Evolutionary conservation across 2,797 vertebrate genomes (phyloP).

Genomic region (Babyrousa celebensis): DNA sequence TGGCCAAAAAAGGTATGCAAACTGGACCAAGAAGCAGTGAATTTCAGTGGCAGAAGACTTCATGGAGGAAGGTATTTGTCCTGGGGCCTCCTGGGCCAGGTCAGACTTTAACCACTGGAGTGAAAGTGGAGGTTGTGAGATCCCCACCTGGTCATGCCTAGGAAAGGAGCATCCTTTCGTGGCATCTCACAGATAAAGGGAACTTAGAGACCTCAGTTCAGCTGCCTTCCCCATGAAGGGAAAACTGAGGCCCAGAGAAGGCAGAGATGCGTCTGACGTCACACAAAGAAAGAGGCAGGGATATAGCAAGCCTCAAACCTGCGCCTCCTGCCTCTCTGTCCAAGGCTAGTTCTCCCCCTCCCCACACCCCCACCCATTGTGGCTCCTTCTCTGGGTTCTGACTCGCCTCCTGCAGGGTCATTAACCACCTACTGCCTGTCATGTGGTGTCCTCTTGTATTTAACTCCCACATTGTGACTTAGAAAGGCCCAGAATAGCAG

Average conservation of each 20-base stretch:
- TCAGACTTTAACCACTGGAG: not conserved
- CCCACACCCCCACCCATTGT: too few species aligned
- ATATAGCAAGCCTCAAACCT: not conserved
- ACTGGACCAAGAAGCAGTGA: not conserved
- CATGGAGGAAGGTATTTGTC: not conserved
- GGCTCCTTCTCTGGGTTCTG: slow-evolving; percentile 65
- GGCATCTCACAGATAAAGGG: not conserved
- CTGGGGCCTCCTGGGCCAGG: not conserved
- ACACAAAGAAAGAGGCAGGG: not conserved
- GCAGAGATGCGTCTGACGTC: not conserved
- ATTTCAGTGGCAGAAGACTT: not conserved
- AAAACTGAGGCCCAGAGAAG: not conserved
- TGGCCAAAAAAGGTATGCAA: not conserved
- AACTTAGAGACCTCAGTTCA: not conserved
- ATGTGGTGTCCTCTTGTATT: slow-evolving; percentile 73
- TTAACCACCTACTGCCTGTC: slow-evolving; percentile 77
- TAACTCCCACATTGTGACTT: slow-evolving; percentile 74
- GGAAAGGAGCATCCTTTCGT: not conserved
- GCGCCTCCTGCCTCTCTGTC: not conserved
- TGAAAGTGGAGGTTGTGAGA: not conserved
- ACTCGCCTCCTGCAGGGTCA: slow-evolving; percentile 67
- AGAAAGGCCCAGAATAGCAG: slow-evolving; percentile 77
- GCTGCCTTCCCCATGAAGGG: not conserved
- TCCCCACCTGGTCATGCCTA: not conserved
- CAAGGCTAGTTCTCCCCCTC: not conserved